Evolutionary conservation across 2,113 vertebrate species (phyloP).

Genomic region (Notothenia coriiceps): DNA sequence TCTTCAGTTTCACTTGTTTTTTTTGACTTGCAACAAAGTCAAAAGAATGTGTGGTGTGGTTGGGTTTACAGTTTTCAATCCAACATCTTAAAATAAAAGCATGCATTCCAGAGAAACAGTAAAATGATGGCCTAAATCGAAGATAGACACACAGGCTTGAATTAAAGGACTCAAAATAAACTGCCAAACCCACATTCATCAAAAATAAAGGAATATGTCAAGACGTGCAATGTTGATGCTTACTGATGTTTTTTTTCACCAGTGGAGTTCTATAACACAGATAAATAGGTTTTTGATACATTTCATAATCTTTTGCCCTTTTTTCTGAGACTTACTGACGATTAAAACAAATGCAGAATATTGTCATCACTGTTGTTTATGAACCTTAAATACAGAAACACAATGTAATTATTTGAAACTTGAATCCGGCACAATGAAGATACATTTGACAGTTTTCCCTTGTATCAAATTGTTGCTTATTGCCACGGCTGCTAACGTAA

Average conservation of each 20-base stretch:
- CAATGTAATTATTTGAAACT: background rate
- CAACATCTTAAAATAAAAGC: background rate
- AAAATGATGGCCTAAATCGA: background rate
- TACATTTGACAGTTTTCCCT: no score
- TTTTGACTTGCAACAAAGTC: conserved; percentile 10
- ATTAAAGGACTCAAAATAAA: background rate
- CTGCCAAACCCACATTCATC: background rate
- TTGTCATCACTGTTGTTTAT: background rate
- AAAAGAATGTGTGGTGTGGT: conserved; percentile 3
- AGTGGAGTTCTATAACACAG: background rate
- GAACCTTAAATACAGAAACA: background rate
- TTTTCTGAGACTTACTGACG: background rate
- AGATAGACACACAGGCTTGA: background rate
- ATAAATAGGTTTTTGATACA: background rate
- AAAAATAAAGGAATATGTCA: background rate
- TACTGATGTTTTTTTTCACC: background rate
- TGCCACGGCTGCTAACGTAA: no score
- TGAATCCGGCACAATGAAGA: no score
- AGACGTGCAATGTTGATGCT: background rate
- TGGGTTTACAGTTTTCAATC: background rate
- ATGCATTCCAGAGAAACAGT: conserved; percentile 1
- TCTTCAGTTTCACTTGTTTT: conserved; percentile 19
- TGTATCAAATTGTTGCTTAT: no score
- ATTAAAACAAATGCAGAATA: background rate
- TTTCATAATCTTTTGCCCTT: background rate